Percentiles rank a stretch among this genome's conserved stretches.
phyloP scores from a whole-genome alignment of 2,113 vertebrate genomes.

The Panthera tigris region DNA sequence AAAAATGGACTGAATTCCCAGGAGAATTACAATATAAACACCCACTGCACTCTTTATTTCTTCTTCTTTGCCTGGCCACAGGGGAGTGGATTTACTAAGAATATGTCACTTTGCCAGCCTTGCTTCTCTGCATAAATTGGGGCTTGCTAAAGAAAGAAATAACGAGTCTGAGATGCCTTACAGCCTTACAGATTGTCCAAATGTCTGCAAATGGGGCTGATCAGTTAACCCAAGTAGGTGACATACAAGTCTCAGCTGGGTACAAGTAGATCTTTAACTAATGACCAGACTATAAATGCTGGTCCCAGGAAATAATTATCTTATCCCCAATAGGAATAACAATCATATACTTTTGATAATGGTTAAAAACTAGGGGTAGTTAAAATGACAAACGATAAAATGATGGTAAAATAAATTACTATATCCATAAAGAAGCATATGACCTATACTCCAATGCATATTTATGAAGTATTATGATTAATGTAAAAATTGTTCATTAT shows the following conservation, averaged over 20 bases:
- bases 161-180: neutral
- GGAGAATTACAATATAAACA: slow-evolving; percentile 36
- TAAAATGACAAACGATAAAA: neutral
- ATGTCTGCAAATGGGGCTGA: neutral
- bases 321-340: neutral
- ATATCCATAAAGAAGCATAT: neutral
- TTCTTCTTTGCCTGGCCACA: neutral
- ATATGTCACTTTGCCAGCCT: slow-evolving; percentile 7
- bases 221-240: neutral
- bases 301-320: neutral
- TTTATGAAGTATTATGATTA: neutral
- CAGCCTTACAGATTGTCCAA: neutral
- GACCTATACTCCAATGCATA: neutral
- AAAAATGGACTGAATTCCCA: neutral
- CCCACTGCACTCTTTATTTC: neutral
- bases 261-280: neutral
- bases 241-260: neutral
- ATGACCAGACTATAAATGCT: neutral
- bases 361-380: neutral
- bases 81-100: slow-evolving; percentile 39
- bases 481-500: neutral
- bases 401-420: neutral
- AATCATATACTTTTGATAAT: neutral
- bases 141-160: neutral
- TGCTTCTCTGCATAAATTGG: slow-evolving; percentile 44